These are phyloP conservation scores for Raja brachyura DNA, from an alignment of 2,113 vertebrate genomes.

Conservation along the genomic window DNA sequence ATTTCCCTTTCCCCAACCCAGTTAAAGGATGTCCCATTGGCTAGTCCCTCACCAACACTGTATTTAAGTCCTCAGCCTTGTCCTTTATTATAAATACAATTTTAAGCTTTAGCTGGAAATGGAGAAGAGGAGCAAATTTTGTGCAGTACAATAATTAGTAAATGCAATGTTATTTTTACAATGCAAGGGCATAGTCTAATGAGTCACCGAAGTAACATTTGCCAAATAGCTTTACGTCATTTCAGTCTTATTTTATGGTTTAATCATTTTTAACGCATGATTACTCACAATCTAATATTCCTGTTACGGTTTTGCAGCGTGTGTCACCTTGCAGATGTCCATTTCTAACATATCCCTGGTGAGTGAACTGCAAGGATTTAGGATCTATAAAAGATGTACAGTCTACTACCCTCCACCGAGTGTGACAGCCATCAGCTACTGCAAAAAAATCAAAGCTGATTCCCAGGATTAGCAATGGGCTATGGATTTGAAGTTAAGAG, in stretches of 20 bases:
- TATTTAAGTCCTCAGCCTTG: not conserved
- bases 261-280: not conserved
- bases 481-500: constrained; percentile 19
- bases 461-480: not conserved
- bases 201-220: not conserved
- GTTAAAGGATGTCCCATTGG: too few species aligned
- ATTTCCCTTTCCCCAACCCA: too few species aligned
- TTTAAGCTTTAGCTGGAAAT: not conserved
- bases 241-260: not conserved
- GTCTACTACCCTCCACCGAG: not conserved
- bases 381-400: not conserved
- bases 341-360: not conserved
- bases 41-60: not conserved
- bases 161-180: not conserved
- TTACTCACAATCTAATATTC: constrained; percentile 5
- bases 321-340: not conserved
- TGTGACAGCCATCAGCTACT: not conserved
- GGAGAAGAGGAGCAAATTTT: not conserved
- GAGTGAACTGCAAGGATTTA: not conserved
- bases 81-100: not conserved
- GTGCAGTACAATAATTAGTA: not conserved
- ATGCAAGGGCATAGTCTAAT: not conserved
- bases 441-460: constrained; percentile 30
- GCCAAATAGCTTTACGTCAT: not conserved
- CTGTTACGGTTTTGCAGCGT: not conserved